Evolutionary conservation across 2,113 vertebrate genomes (phyloP).

Genomic region (Pollimyrus isidori): DNA sequence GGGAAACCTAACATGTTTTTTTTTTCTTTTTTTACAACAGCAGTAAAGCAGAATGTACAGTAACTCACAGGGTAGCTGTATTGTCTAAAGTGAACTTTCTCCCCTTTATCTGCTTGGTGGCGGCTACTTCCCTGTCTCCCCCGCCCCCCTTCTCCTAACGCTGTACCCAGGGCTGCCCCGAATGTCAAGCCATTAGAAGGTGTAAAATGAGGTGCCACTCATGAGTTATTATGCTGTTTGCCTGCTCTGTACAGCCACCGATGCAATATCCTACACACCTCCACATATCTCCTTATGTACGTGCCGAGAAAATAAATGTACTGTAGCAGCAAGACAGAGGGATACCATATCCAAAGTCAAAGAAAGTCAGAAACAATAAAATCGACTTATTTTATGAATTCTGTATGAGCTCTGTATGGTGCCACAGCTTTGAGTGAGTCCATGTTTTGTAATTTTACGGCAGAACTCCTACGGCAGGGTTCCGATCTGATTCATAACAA

Average conservation of each 20-base stretch:
- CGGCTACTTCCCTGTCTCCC: background rate
- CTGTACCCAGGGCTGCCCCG: slow-evolving; percentile 56
- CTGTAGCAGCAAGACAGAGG: background rate
- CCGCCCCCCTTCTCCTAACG: slow-evolving; percentile 19
- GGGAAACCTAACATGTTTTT: background rate
- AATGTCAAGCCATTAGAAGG: slow-evolving; percentile 72
- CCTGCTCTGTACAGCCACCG: slow-evolving; percentile 49
- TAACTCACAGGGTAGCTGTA: background rate
- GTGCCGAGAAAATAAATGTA: slow-evolving; percentile 15
- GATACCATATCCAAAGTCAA: background rate
- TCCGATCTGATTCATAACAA: background rate
- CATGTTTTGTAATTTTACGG: background rate
- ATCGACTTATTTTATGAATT: background rate
- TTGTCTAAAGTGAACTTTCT: slow-evolving; percentile 10
- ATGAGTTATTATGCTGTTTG: slow-evolving; percentile 63
- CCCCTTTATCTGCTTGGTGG: slow-evolving; percentile 8
- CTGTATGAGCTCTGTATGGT: background rate
- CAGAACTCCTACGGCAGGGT: background rate
- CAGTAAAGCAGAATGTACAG: background rate
- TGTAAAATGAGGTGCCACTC: slow-evolving; percentile 49
- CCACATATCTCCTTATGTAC: slow-evolving; percentile 18
- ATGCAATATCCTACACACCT: slow-evolving; percentile 13
- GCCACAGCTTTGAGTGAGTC: background rate
- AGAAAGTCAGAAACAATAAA: slow-evolving; percentile 12
- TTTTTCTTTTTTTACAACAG: background rate